Conservation (phyloP, 2,888 invertebrate genomes). For the Torymus tubicola region DNA sequence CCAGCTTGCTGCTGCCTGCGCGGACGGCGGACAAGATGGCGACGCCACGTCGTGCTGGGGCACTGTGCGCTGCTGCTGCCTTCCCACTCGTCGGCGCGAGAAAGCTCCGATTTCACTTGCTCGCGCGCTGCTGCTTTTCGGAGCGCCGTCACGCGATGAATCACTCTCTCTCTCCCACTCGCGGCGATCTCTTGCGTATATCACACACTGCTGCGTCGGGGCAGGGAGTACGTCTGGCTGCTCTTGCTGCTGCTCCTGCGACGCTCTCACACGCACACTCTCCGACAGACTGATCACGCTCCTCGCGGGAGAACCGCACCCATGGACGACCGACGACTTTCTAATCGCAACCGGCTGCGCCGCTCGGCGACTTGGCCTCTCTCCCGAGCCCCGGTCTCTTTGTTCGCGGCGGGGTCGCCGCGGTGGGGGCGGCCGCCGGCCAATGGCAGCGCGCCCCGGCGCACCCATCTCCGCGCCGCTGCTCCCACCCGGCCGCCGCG, state of each 20-base stretch:
- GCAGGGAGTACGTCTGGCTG: too few species aligned
- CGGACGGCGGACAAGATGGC: conserved; percentile 69
- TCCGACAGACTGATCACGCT: conserved; percentile 61
- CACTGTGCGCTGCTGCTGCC: conserved; percentile 24
- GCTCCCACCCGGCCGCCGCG: neutral
- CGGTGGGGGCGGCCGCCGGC: conserved; percentile 60
- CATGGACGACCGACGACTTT: conserved; percentile 69
- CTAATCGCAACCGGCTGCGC: conserved; percentile 67
- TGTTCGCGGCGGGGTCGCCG: conserved; percentile 60
- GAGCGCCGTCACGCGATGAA: too few species aligned
- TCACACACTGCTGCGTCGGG: too few species aligned
- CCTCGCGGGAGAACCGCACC: conserved; percentile 56
- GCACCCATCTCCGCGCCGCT: too few species aligned
- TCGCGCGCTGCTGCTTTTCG: too few species aligned
- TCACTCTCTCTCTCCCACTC: too few species aligned
- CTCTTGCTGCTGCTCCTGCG: neutral
- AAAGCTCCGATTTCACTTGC: neutral
- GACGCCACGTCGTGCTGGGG: conserved; percentile 68
- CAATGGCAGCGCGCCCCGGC: conserved; percentile 56
- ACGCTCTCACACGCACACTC: conserved; percentile 49
- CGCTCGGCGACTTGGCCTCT: conserved; percentile 35
- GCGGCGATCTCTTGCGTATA: too few species aligned
- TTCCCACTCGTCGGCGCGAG: neutral
- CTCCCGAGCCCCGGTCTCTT: neutral
- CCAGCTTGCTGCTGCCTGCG: neutral